Evolutionary conservation across 1,140 invertebrate species (phyloP).

Genomic region (Bombus sibiricus): DNA sequence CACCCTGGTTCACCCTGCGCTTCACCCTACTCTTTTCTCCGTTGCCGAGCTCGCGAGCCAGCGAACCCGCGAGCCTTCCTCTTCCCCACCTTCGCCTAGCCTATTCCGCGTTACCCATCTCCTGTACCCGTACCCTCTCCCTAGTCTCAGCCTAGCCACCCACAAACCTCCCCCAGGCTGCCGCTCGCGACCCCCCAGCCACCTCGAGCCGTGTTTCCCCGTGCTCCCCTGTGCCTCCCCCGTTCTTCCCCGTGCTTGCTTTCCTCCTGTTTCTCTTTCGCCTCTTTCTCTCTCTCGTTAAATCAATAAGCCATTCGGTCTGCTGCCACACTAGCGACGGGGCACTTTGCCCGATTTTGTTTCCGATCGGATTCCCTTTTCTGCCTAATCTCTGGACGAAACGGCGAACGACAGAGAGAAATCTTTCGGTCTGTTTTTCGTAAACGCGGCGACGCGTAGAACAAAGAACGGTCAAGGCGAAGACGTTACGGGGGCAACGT

Average conservation of each 20-base stretch:
- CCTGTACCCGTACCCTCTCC: conserved; percentile 34
- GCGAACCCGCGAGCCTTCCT: conserved; percentile 38
- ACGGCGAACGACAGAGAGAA: neutral
- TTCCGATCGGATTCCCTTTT: conserved; percentile 29
- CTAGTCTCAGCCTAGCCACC: conserved; percentile 38
- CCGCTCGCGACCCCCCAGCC: neutral
- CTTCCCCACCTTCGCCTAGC: conserved; percentile 20
- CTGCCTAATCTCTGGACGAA: neutral
- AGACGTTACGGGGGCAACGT: neutral
- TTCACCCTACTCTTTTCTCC: conserved; percentile 27
- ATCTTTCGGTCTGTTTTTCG: neutral
- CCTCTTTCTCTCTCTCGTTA: conserved; percentile 46
- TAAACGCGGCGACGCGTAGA: neutral
- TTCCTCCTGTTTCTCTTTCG: conserved; percentile 20
- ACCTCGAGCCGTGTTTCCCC: neutral
- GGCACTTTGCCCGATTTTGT: conserved; percentile 45
- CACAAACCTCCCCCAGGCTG: neutral
- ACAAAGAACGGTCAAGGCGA: neutral
- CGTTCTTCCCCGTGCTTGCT: neutral
- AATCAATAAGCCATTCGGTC: conserved; percentile 55
- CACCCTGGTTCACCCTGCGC: conserved; percentile 1
- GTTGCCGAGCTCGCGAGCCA: conserved; percentile 45
- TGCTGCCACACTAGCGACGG: conserved; percentile 43
- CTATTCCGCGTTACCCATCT: conserved; percentile 45
- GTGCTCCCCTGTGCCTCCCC: neutral